These are phyloP conservation scores for Gortyna flavago DNA, from an alignment of 2,888 invertebrate species.

Conservation along the genomic window DNA sequence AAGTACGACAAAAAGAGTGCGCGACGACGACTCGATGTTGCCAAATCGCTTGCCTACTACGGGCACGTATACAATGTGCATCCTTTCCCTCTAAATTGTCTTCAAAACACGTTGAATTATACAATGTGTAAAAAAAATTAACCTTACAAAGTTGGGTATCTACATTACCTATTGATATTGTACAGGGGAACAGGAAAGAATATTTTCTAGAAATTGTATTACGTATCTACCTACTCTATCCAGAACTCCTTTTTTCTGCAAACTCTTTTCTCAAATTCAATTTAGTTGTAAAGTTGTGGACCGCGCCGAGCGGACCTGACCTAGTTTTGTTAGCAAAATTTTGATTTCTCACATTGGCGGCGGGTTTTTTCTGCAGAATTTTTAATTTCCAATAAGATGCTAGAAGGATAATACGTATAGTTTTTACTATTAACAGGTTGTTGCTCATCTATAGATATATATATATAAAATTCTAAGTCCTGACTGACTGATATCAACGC, in stretches of 20 bases:
- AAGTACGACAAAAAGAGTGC: too few relatives aligned
- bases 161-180: too few relatives aligned
- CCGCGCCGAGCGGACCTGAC: conserved; percentile 5
- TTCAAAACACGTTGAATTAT: too few relatives aligned
- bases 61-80: too few relatives aligned
- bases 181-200: neutral
- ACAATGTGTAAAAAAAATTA: too few relatives aligned
- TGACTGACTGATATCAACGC: too few relatives aligned
- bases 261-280: conserved; percentile 14
- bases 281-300: conserved; percentile 24
- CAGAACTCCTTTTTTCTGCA: neutral
- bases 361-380: conserved; percentile 5
- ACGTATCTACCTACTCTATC: neutral
- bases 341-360: conserved; percentile 8
- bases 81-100: too few relatives aligned
- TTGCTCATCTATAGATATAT: too few relatives aligned
- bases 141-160: too few relatives aligned
- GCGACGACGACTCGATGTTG: too few relatives aligned
- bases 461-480: too few relatives aligned
- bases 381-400: neutral
- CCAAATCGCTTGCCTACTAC: too few relatives aligned
- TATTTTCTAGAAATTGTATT: neutral
- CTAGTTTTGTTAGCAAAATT: conserved; percentile 27
- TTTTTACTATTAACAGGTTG: neutral
- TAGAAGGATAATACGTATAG: neutral